Percentiles rank a stretch among this genome's conserved stretches.
Conservation (phyloP, 2,797 vertebrate species). For the Macroramphosus scolopax region DNA sequence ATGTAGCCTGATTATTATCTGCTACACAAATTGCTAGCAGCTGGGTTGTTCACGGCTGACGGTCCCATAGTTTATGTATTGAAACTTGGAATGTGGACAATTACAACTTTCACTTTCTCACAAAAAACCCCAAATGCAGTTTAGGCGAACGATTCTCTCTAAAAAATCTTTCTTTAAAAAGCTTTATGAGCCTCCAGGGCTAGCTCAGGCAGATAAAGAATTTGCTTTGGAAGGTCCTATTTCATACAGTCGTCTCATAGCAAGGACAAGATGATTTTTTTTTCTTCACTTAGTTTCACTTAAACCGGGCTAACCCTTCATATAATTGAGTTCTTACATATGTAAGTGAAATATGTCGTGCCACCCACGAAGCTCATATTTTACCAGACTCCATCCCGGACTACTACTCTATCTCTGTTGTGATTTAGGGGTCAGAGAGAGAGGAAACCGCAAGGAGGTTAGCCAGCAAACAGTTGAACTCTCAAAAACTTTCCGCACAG, state of each 20-base stretch:
- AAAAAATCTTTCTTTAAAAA: constrained; percentile 71
- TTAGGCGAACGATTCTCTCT: constrained; percentile 79
- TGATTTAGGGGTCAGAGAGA: constrained; percentile 66
- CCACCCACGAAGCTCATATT: constrained; percentile 71
- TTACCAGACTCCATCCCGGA: constrained; percentile 59
- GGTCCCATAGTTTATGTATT: constrained; percentile 87
- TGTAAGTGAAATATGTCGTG: constrained; percentile 50
- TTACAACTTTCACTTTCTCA: constrained; percentile 89
- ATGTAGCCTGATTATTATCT: constrained; percentile 90
- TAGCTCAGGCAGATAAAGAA: constrained; percentile 40
- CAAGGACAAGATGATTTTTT: constrained; percentile 37
- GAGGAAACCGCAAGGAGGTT: constrained; percentile 68
- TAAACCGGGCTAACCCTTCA: constrained; percentile 34
- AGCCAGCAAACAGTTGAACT: constrained; percentile 62
- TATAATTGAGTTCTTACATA: constrained; percentile 56
- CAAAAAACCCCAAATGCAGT: constrained; percentile 70
- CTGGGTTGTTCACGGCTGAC: constrained; percentile 83
- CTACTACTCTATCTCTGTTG: constrained; percentile 52
- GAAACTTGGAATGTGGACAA: constrained; percentile 92
- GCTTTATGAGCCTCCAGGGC: constrained; percentile 64
- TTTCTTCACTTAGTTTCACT: constrained; percentile 37
- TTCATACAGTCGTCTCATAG: constrained; percentile 52
- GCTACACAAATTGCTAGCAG: constrained; percentile 90
- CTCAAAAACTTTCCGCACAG: constrained; percentile 27
- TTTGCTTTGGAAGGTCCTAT: constrained; percentile 42